Evolutionary conservation across 2,888 invertebrate genomes (phyloP).

Genomic region (Lithosia quadra): DNA sequence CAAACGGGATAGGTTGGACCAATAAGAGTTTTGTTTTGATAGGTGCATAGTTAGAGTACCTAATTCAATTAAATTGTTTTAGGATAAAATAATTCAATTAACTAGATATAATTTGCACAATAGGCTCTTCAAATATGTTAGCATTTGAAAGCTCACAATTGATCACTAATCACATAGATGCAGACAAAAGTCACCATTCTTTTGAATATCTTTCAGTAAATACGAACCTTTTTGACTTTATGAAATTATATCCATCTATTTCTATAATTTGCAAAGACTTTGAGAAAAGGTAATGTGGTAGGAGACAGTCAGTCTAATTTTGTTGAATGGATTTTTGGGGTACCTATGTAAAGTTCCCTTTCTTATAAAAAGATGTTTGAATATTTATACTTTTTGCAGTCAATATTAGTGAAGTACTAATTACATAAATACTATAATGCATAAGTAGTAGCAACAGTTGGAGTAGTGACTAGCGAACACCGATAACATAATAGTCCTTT

Average conservation of each 20-base stretch:
- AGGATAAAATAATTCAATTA: constrained; percentile 21
- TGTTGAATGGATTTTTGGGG: not conserved
- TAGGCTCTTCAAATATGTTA: not conserved
- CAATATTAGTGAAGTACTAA: not conserved
- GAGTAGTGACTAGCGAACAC: constrained; percentile 31
- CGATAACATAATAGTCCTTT: constrained; percentile 65
- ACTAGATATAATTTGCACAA: not conserved
- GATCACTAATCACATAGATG: not conserved
- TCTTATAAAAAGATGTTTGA: not conserved
- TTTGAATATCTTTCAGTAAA: not conserved
- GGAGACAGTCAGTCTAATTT: not conserved
- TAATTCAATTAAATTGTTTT: constrained; percentile 25
- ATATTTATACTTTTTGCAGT: not conserved
- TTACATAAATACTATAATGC: constrained; percentile 43
- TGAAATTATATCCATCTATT: not conserved
- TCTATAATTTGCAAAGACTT: not conserved
- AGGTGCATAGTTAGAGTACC: constrained; percentile 26
- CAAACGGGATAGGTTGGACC: constrained; percentile 27
- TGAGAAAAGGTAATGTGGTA: not conserved
- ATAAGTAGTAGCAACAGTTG: constrained; percentile 65
- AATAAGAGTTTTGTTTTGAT: constrained; percentile 38
- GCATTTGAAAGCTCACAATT: not conserved
- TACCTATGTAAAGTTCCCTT: no score
- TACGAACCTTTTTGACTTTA: not conserved
- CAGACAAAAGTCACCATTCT: not conserved